phyloP scores from a whole-genome alignment of 2,797 vertebrate genomes.

The Tadarida brasiliensis region DNA sequence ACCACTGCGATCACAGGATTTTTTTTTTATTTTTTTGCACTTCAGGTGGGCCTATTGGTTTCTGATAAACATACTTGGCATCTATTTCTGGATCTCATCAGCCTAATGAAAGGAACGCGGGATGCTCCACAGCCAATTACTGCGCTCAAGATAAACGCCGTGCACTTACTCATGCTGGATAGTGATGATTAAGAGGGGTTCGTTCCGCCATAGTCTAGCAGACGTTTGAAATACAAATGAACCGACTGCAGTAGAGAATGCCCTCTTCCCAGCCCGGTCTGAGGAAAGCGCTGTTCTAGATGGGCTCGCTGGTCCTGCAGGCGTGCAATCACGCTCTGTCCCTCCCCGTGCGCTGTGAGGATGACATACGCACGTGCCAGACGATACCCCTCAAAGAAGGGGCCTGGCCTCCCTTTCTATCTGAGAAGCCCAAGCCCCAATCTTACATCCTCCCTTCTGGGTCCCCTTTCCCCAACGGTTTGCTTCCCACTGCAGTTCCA shows the following conservation, averaged over 20 bases:
- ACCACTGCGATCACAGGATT: not conserved
- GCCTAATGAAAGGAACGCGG: conserved; percentile 63
- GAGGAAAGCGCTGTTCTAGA: not conserved
- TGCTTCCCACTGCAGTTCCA: not conserved
- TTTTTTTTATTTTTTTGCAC: not conserved
- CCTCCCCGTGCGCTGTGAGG: not conserved
- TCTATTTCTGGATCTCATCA: conserved; percentile 78
- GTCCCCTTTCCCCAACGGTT: not conserved
- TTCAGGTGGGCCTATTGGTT: conserved; percentile 59
- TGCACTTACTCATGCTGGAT: conserved; percentile 66
- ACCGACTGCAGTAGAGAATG: not conserved
- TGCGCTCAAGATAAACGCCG: conserved; percentile 41
- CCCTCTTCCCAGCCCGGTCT: not conserved
- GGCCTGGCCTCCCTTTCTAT: too few species aligned
- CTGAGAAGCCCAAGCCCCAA: not conserved
- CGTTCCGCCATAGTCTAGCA: conserved; percentile 49
- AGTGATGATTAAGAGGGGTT: conserved; percentile 68
- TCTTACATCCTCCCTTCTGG: not conserved
- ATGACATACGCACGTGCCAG: not conserved
- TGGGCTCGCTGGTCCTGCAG: not conserved
- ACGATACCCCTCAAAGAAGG: not conserved
- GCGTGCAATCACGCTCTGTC: not conserved
- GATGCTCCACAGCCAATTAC: conserved; percentile 65
- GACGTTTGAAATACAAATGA: conserved; percentile 74
- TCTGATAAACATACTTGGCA: conserved; percentile 41